These are phyloP conservation scores for Lithophane semibrunnea DNA, from an alignment of 2,888 invertebrate species.

Conservation along the genomic window DNA sequence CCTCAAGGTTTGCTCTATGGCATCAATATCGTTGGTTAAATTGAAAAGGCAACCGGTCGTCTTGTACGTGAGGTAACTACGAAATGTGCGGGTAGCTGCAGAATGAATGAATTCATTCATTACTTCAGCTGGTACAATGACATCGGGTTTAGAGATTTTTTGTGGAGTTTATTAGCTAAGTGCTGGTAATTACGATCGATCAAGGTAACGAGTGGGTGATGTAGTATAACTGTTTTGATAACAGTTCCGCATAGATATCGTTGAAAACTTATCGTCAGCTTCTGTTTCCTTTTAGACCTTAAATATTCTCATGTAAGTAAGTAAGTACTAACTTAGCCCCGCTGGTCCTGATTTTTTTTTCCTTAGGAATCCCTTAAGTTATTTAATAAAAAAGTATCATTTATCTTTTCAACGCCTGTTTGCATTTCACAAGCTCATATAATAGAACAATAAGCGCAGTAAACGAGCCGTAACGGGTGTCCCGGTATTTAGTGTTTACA, in stretches of 20 bases:
- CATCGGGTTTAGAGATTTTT: constrained; percentile 68
- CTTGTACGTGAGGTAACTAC: constrained; percentile 81
- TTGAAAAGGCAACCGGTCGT: constrained; percentile 77
- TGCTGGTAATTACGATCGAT: constrained; percentile 57
- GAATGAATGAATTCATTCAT: constrained; percentile 78
- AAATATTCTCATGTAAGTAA: background rate
- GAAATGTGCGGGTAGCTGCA: constrained; percentile 70
- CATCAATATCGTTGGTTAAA: constrained; percentile 72
- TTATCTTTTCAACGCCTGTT: constrained; percentile 78
- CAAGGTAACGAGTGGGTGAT: constrained; percentile 51
- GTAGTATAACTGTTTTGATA: constrained; percentile 27
- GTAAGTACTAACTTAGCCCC: background rate
- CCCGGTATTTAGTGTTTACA: constrained; percentile 84
- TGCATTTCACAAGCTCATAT: constrained; percentile 84
- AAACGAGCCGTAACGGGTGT: constrained; percentile 86
- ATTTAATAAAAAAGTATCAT: constrained; percentile 71
- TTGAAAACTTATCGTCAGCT: background rate
- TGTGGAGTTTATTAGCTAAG: constrained; percentile 48
- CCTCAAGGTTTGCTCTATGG: constrained; percentile 66
- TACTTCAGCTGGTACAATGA: constrained; percentile 71
- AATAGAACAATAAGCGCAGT: constrained; percentile 85
- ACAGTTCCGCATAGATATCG: background rate
- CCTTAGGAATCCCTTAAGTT: constrained; percentile 11
- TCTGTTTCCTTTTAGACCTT: background rate
- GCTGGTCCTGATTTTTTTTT: background rate